These are phyloP conservation scores for Brachyhypopomus occidentalis DNA, from an alignment of 2,113 vertebrate genomes.

Conservation along the genomic window DNA sequence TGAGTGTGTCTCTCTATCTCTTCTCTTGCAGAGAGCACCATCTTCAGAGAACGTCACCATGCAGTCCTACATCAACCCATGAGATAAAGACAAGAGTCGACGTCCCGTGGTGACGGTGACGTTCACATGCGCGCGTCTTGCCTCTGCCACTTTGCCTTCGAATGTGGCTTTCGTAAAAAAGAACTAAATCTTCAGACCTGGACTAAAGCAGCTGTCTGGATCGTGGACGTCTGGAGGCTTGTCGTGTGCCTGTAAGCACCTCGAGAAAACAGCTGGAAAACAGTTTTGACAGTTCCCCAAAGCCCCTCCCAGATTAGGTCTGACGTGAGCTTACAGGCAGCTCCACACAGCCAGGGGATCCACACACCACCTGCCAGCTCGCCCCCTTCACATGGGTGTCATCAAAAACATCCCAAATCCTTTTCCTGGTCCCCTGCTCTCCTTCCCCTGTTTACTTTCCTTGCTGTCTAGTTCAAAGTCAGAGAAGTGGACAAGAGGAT, in stretches of 20 bases:
- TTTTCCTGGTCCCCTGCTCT: no score
- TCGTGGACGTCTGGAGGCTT: constrained; percentile 23
- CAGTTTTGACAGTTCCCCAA: background rate
- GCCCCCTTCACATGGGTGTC: no score
- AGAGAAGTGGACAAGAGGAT: no score
- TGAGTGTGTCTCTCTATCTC: no score
- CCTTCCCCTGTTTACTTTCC: no score
- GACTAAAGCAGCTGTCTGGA: constrained; percentile 17
- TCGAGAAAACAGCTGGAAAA: background rate
- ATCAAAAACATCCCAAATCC: no score
- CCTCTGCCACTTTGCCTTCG: constrained; percentile 29
- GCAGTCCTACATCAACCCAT: background rate
- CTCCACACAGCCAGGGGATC: background rate
- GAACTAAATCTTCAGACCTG: constrained; percentile 21
- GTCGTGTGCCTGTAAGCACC: constrained; percentile 9
- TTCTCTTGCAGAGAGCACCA: background rate
- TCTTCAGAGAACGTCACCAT: background rate
- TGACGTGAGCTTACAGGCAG: background rate
- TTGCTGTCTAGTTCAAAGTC: no score
- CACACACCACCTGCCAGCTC: background rate
- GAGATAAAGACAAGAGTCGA: constrained; percentile 9
- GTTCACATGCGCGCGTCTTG: constrained; percentile 26
- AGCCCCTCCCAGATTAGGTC: background rate
- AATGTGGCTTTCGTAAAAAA: constrained; percentile 5
- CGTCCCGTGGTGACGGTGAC: background rate